Evolutionary conservation across 2,113 vertebrate species (phyloP).

Genomic region (Aptenodytes forsteri): DNA sequence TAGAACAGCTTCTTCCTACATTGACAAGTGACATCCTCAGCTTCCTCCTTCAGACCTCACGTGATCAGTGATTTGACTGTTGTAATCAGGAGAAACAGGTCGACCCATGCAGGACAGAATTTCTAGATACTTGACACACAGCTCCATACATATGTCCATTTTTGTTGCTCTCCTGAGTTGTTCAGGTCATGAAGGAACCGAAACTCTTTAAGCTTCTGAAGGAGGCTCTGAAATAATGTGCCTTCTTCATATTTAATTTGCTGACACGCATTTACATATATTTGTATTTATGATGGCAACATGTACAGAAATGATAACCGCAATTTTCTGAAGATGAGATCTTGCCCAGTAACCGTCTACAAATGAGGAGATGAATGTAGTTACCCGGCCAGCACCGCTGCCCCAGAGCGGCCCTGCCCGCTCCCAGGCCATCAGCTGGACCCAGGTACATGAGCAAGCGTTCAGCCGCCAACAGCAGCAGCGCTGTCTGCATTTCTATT

Average conservation of each 20-base stretch:
- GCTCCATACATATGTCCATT: neutral
- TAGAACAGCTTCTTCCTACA: neutral
- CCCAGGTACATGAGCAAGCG: neutral
- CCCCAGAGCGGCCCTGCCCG: neutral
- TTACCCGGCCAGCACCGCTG: accelerated
- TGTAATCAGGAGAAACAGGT: neutral
- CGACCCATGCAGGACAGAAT: neutral
- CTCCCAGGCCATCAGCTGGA: neutral
- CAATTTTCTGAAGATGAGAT: neutral
- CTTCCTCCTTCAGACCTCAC: neutral
- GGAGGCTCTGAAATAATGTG: constrained; percentile 39
- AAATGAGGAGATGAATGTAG: too few relatives aligned
- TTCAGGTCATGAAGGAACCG: constrained; percentile 13
- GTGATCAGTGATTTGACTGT: neutral
- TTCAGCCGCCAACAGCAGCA: neutral
- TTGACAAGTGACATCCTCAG: neutral
- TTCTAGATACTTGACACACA: neutral
- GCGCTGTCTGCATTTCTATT: neutral
- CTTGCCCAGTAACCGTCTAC: neutral
- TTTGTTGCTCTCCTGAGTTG: neutral
- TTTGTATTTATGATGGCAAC: constrained; percentile 60
- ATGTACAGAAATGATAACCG: constrained; percentile 14
- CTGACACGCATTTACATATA: constrained; percentile 14
- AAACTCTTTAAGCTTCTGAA: constrained; percentile 41
- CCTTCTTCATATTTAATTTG: constrained; percentile 38